phyloP scores from a whole-genome alignment of 1,140 invertebrate genomes.

The Heterodera schachtii region DNA sequence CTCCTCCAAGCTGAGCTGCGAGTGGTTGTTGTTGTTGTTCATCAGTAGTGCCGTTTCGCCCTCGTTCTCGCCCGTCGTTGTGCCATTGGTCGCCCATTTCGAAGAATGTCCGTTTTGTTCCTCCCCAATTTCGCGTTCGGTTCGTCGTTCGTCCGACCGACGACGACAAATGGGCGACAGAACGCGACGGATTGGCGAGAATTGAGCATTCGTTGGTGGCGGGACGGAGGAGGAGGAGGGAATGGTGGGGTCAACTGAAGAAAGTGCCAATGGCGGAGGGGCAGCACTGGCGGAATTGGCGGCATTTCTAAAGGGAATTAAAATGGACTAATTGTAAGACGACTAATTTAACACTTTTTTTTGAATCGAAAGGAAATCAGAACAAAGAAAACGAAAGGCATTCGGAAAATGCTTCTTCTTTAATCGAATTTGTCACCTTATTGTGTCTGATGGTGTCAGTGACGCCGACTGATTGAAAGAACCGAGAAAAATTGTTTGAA shows the following conservation, averaged over 20 bases:
- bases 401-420: too few relatives aligned
- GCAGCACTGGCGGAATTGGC: too few relatives aligned
- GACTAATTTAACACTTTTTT: background rate
- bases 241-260: background rate
- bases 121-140: background rate
- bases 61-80: background rate
- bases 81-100: background rate
- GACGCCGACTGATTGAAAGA: background rate
- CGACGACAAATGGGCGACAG: background rate
- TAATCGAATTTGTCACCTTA: background rate
- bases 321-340: background rate
- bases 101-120: background rate
- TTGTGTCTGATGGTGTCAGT: background rate
- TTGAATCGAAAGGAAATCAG: too few relatives aligned
- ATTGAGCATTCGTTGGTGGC: background rate
- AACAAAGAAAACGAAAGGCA: too few relatives aligned
- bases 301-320: too few relatives aligned
- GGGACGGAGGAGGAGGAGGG: too few relatives aligned
- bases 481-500: conserved; percentile 27
- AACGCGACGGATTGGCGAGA: background rate
- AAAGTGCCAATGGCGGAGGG: too few relatives aligned
- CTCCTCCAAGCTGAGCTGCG: background rate
- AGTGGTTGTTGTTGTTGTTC: background rate
- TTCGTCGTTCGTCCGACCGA: background rate
- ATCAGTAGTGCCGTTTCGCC: background rate